Evolutionary conservation across 2,888 invertebrate species (phyloP), one percentile per base, ranked within the genome.

Genomic region (Panorpa germanica): DNA sequence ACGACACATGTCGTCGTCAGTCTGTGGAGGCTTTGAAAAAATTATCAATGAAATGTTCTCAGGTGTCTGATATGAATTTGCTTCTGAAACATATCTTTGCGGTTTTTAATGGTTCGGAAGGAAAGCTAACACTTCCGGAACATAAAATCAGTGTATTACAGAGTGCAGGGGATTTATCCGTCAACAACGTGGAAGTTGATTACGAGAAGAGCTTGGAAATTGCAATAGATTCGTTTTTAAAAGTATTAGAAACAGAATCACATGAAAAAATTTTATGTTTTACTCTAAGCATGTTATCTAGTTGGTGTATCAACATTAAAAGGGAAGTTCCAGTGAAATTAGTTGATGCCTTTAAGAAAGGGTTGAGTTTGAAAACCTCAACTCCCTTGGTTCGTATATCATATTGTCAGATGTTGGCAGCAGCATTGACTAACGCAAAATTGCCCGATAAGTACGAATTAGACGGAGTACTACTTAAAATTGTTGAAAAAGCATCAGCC

Each of bases 201-300:
- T 56, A 68, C 3, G 64, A 68, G 23, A 48, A 53, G 29, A 49
- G 73, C 31, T 63, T 78, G 33, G 59, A 64, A 36, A 60, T 59
- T 25, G 74, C 72, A 3, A 57, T 65, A 2, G 61, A 68, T 21
- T 65, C 74, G 42, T 74, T 82, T 47, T 58, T 76, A 15, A 77
- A 78, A 48, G 70, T 82, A 23, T 57, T 93, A 23, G 82, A 83
- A 45, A 63, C 66, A 28, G 93, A 95, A 64, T 82, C 83, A 18
- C 90, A 93, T 50, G 93, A 95, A 53, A 83, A 83, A 45, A 88
- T 85, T 2, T 55, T 91, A 30, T 70, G 80, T 37, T 73, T 71
- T 41, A 74, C 81, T 5, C 57, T 91, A 14, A 74, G 82, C 43
- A 75, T 77, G 68, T 65, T 90, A 52, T 64, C 73, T 5, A 50